A percentile compares a stretch with the other conserved stretches of the same genome.
phyloP scores from a whole-genome alignment of 2,113 vertebrate genomes.

The Thalassoma bifasciatum region DNA sequence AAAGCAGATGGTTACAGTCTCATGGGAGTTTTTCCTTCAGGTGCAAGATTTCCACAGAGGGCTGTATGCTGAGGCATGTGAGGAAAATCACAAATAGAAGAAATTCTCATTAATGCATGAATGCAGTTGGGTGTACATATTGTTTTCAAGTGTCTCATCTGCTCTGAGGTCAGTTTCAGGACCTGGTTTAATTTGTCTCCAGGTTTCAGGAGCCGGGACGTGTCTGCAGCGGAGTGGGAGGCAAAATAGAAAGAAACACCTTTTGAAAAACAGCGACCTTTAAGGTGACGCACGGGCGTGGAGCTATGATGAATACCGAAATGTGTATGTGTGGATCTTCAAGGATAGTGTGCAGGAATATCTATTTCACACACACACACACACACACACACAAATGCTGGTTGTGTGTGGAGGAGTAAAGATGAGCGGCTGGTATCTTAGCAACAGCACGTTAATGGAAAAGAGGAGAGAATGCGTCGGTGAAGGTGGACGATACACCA shows the following conservation, averaged over 20 bases:
- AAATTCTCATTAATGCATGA: background rate
- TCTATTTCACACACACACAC: constrained; percentile 3
- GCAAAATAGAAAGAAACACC: background rate
- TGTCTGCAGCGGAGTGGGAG: constrained; percentile 23
- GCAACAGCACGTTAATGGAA: constrained; percentile 74
- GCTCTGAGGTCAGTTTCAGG: constrained; percentile 5
- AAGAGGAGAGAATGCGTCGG: constrained; percentile 57
- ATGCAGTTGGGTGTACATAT: constrained; percentile 7
- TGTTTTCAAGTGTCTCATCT: constrained; percentile 7
- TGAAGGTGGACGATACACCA: constrained; percentile 54
- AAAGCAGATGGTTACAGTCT: background rate
- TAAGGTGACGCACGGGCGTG: constrained; percentile 25
- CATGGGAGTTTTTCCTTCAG: background rate
- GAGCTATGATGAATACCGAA: constrained; percentile 33
- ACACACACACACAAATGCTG: constrained; percentile 20
- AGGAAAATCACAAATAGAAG: background rate
- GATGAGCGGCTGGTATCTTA: constrained; percentile 73
- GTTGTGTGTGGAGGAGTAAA: constrained; percentile 63
- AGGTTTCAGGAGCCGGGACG: constrained; percentile 18
- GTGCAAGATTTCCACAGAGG: background rate
- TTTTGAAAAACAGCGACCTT: constrained; percentile 53
- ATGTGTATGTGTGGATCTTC: constrained; percentile 14
- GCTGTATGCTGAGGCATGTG: background rate
- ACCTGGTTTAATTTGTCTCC: constrained; percentile 19
- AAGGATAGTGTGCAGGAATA: constrained; percentile 32